Conservation (phyloP, 2,888 invertebrate genomes). For the Unio delphinus region DNA sequence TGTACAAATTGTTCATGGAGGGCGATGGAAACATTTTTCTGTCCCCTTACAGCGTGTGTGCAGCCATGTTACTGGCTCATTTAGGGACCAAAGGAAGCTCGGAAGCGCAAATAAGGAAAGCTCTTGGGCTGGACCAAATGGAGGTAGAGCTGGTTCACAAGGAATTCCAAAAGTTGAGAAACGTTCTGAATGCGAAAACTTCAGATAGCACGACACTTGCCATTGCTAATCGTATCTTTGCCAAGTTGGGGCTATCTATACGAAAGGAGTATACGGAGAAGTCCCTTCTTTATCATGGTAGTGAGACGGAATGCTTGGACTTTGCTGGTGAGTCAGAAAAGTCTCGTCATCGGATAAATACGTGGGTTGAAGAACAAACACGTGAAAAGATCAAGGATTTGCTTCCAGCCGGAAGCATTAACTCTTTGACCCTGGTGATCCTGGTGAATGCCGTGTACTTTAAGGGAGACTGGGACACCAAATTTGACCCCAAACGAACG, state of each 20-base stretch:
- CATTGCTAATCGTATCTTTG: slow-evolving; percentile 30
- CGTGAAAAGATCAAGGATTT: slow-evolving; percentile 86
- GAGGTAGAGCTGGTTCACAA: slow-evolving; percentile 13
- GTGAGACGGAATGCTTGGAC: slow-evolving; percentile 64
- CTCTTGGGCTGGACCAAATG: slow-evolving; percentile 15
- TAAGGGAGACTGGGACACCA: slow-evolving; percentile 71
- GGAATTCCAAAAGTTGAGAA: slow-evolving; percentile 22
- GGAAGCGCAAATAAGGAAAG: slow-evolving; percentile 19
- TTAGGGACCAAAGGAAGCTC: slow-evolving; percentile 35
- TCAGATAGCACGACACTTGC: slow-evolving; percentile 10
- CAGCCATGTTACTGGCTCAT: slow-evolving; percentile 40
- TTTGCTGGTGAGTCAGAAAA: slow-evolving; percentile 64
- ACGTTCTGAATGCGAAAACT: slow-evolving; percentile 11
- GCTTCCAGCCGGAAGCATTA: slow-evolving; percentile 73
- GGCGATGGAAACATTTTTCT: slow-evolving; percentile 27
- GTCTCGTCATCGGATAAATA: slow-evolving; percentile 78
- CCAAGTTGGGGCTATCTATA: slow-evolving; percentile 21
- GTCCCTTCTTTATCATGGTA: slow-evolving; percentile 22
- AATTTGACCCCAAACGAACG: slow-evolving; percentile 76
- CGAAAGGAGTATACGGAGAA: slow-evolving; percentile 16
- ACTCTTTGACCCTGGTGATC: slow-evolving; percentile 63
- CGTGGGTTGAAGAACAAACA: slow-evolving; percentile 87
- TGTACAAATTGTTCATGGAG: neutral
- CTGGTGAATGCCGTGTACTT: slow-evolving; percentile 73
- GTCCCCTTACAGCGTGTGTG: slow-evolving; percentile 42